Evolutionary conservation across 2,797 vertebrate species (phyloP).

Genomic region (Peromyscus nudipes): DNA sequence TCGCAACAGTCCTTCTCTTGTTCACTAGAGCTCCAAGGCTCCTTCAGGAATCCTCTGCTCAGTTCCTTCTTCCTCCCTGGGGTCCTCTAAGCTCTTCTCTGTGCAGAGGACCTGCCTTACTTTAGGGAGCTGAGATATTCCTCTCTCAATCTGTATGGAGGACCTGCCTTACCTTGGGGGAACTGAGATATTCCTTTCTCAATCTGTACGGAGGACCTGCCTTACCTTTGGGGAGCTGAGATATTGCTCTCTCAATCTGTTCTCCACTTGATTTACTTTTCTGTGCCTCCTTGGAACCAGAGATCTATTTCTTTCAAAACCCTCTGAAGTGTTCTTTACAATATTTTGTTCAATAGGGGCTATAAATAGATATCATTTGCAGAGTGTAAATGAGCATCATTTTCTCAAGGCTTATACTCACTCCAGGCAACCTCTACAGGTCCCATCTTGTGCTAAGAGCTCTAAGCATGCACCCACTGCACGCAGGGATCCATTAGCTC

Average conservation of each 20-base stretch:
- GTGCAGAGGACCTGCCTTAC: not conserved
- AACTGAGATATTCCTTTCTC: not conserved
- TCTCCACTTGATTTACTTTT: conserved; percentile 4
- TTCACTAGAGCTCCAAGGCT: not conserved
- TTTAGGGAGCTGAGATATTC: not conserved
- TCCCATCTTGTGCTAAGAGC: not conserved
- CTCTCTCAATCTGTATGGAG: not conserved
- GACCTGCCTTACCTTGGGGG: not conserved
- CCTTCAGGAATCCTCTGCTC: not conserved
- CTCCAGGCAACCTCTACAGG: not conserved
- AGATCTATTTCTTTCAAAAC: conserved; percentile 12
- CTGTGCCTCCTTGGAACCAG: not conserved
- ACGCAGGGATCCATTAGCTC: not conserved
- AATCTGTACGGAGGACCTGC: not conserved
- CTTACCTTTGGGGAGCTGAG: not conserved
- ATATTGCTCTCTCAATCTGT: not conserved
- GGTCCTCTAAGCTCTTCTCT: not conserved
- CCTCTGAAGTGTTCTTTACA: not conserved
- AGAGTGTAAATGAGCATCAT: conserved; percentile 49
- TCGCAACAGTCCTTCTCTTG: not conserved
- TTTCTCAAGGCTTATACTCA: conserved; percentile 40
- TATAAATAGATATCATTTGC: conserved; percentile 39
- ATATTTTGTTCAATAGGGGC: conserved; percentile 45
- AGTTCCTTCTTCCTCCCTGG: not conserved
- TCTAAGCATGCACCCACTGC: not conserved